These are phyloP conservation scores for Leptinotarsa defecta DNA, from an alignment of 1,140 invertebrate genomes.

Conservation along the genomic window DNA sequence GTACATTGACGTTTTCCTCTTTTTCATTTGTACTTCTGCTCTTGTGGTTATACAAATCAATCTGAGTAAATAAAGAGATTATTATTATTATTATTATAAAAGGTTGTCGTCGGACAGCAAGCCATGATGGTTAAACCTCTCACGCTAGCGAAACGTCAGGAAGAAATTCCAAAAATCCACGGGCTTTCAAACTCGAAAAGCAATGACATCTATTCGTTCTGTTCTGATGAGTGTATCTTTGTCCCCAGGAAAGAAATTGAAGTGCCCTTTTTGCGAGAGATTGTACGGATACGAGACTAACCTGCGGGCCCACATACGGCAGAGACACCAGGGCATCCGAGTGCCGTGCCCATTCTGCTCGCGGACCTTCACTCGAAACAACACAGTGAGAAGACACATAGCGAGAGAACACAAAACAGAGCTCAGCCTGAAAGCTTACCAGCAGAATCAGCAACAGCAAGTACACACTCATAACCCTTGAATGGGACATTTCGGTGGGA, in stretches of 20 bases:
- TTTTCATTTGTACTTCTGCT: no score
- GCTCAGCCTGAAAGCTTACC: slow-evolving; percentile 69
- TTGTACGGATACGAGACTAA: slow-evolving; percentile 94
- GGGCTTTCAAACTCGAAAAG: no score
- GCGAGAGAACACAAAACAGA: slow-evolving; percentile 84
- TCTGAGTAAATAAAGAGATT: no score
- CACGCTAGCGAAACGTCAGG: no score
- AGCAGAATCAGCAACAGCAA: slow-evolving; percentile 61
- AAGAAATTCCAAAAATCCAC: no score
- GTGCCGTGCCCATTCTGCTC: slow-evolving; percentile 86
- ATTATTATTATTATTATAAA: no score
- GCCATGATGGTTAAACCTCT: no score
- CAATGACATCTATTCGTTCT: background rate
- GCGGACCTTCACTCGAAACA: slow-evolving; percentile 90
- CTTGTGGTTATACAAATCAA: no score
- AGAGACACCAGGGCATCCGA: slow-evolving; percentile 86
- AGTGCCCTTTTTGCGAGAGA: slow-evolving; percentile 89
- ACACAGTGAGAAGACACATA: slow-evolving; percentile 85
- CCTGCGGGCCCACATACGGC: slow-evolving; percentile 84
- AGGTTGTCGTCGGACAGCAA: no score
- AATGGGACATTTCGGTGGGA: slow-evolving; percentile 15
- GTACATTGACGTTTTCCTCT: no score
- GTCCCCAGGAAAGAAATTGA: slow-evolving; percentile 80
- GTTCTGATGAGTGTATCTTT: slow-evolving; percentile 26
- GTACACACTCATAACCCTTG: slow-evolving; percentile 45